A percentile compares a stretch with the other conserved stretches of the same genome.
phyloP scores from a whole-genome alignment of 2,888 invertebrate species.

The Mythimna impura region DNA sequence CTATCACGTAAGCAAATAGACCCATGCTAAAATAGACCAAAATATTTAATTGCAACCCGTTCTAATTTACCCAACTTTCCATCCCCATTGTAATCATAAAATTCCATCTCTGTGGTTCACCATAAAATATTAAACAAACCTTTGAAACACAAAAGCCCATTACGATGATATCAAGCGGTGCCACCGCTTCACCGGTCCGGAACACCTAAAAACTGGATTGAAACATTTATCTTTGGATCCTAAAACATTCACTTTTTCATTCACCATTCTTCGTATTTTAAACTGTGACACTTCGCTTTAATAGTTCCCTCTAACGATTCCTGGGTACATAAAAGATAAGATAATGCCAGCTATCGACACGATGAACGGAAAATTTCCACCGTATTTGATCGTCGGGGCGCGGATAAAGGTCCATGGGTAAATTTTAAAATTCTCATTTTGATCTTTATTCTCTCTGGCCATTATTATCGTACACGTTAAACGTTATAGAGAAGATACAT shows the following conservation, averaged over 20 bases:
- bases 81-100: slow-evolving; percentile 62
- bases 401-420: slow-evolving; percentile 65
- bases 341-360: slow-evolving; percentile 68
- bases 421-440: slow-evolving; percentile 75
- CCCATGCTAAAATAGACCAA: slow-evolving; percentile 18
- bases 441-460: slow-evolving; percentile 54
- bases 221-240: slow-evolving; percentile 65
- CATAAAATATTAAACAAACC: slow-evolving; percentile 64
- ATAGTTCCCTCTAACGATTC: slow-evolving; percentile 71
- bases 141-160: slow-evolving; percentile 60
- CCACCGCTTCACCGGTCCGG: slow-evolving; percentile 44
- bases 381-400: slow-evolving; percentile 70
- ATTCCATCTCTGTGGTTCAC: slow-evolving; percentile 49
- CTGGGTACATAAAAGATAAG: slow-evolving; percentile 72
- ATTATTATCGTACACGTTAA: slow-evolving; percentile 37
- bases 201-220: slow-evolving; percentile 64
- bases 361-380: slow-evolving; percentile 65
- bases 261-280: slow-evolving; percentile 62
- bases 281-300: slow-evolving; percentile 68
- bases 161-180: slow-evolving; percentile 58
- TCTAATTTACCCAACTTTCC: slow-evolving; percentile 50
- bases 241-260: slow-evolving; percentile 66
- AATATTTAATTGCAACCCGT: slow-evolving; percentile 44
- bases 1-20: slow-evolving; percentile 25
- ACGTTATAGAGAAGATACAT: slow-evolving; percentile 20